Base-by-base conservation (phyloP, 2,113 vertebrate species). In the Falcunculus frontatus region DNA sequence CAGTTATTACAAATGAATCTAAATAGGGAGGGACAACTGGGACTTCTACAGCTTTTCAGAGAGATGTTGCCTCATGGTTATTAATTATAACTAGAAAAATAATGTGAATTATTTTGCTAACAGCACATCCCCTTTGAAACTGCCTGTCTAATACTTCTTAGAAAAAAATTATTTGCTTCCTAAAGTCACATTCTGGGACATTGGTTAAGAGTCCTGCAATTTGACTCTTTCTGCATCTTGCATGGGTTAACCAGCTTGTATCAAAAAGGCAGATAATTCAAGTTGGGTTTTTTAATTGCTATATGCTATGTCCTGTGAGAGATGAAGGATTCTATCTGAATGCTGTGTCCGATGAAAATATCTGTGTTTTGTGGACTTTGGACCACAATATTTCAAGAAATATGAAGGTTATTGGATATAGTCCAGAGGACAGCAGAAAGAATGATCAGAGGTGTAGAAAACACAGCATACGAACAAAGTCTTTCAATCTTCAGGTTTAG, bases 401-500 rank as follows among this genome's bases (percentile, higher is more conserved):
- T 44, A 64, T 32, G 35, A 81, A 67, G 19, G 46, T 59, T 84
- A 41, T 84, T 89, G 60, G 77, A 55, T 76, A 22, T 56, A 93
- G 46, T 95, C 91, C 73, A 89, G 52, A 52, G n/a, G 73, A 86
- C 22, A 87, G 60, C 47, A 84, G 60, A 35, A 94, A 89, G 64
- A 92, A 86, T 89, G 76, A 90, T 86, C 65, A 90, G 83, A 94
- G 52, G 19, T 87, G 64, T 75, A 74, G 50, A 90, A 93, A 93
- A 76, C 63, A 37, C 59, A 80, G 47, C 52, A 23, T 47, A 70
- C 0, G 8, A 93, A 79, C 64, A 79, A 83, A 78, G 30, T 84
- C 89, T 94, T 95, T 95, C 92, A 84, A 63, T 96, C 95, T 92
- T 89, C 73, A 47, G 50, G 60, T 95, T 89, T 91, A 90, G 84